A percentile compares a stretch with the other conserved stretches of the same genome.
Evolutionary conservation across 1,140 invertebrate species (phyloP).

Genomic region (Zeugodacus cucurbitae): DNA sequence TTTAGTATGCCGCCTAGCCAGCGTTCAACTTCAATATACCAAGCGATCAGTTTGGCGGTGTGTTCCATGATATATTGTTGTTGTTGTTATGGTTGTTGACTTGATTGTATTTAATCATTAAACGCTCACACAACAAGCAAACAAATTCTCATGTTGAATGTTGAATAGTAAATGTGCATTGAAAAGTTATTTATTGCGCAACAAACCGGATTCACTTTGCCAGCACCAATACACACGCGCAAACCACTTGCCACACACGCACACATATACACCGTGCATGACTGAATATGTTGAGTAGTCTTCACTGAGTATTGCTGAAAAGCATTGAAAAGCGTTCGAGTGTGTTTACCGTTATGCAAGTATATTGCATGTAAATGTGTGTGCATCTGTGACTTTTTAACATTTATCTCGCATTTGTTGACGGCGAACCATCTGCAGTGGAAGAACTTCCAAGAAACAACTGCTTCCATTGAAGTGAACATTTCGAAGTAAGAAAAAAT

Average conservation of each 20-base stretch:
- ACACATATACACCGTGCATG: too few species aligned
- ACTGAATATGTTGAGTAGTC: too few species aligned
- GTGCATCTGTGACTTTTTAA: neutral
- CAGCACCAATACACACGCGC: neutral
- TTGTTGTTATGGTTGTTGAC: neutral
- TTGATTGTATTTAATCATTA: conserved; percentile 11
- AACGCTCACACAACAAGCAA: neutral
- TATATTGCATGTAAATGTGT: neutral
- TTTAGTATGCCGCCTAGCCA: neutral
- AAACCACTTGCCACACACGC: too few species aligned
- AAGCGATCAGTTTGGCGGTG: neutral
- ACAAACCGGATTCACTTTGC: neutral
- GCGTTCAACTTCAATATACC: neutral
- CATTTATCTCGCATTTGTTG: too few species aligned
- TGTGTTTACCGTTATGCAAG: neutral
- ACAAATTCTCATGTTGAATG: neutral
- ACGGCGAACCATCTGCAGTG: too few species aligned
- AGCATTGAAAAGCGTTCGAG: neutral
- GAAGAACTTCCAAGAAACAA: neutral
- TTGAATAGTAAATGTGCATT: neutral
- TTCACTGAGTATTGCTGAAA: neutral
- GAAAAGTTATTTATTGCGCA: neutral
- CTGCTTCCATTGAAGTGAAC: neutral
- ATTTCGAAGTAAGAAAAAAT: neutral
- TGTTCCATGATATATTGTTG: neutral